Conservation (phyloP, 2,888 invertebrate species). For the Drosophila borborema region DNA sequence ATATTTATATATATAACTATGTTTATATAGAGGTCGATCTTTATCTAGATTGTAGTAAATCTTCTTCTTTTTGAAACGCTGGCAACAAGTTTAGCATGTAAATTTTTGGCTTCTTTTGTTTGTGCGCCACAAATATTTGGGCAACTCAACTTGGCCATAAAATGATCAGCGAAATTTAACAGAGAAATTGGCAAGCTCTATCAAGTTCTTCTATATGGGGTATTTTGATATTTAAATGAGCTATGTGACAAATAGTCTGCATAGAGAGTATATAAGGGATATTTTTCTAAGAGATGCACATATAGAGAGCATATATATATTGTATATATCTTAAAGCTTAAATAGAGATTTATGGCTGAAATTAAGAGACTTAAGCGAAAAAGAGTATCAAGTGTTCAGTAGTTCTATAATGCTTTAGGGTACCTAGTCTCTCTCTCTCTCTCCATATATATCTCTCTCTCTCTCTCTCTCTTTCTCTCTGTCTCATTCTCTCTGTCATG, state of each 20-base stretch:
- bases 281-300: too few relatives aligned
- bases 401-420: too few relatives aligned
- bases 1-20: constrained; percentile 41
- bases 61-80: constrained; percentile 38
- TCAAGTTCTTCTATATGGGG: background rate
- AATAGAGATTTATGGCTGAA: too few relatives aligned
- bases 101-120: constrained; percentile 27
- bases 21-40: constrained; percentile 60
- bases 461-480: too few relatives aligned
- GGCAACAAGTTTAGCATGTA: constrained; percentile 49
- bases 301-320: too few relatives aligned
- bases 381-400: too few relatives aligned
- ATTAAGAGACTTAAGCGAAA: too few relatives aligned
- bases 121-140: constrained; percentile 37
- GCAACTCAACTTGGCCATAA: constrained; percentile 14
- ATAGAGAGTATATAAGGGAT: too few relatives aligned
- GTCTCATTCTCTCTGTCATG: too few relatives aligned
- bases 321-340: too few relatives aligned
- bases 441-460: too few relatives aligned
- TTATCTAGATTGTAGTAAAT: constrained; percentile 68
- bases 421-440: too few relatives aligned
- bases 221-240: background rate
- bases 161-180: constrained; percentile 40
- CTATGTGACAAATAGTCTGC: background rate
- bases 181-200: constrained; percentile 74